These are phyloP conservation scores for Delichon dasypus DNA, from an alignment of 2,797 vertebrate genomes.

Conservation along the genomic window DNA sequence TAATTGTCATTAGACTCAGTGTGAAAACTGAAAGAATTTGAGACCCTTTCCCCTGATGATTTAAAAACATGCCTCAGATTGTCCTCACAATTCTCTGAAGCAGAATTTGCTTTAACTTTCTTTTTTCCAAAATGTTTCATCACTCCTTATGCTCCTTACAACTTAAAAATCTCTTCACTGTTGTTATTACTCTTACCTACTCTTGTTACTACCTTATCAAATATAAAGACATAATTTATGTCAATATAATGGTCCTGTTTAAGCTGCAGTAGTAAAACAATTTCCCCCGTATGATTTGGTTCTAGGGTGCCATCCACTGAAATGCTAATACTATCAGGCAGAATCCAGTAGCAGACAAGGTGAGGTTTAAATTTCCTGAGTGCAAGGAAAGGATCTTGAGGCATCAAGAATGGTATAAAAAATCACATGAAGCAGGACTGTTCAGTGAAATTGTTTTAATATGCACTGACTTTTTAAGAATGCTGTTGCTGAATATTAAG, in stretches of 20 bases:
- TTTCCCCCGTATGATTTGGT: not conserved
- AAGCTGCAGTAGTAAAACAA: not conserved
- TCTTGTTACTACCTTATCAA: not conserved
- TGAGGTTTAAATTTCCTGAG: not conserved
- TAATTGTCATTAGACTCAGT: not conserved
- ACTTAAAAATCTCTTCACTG: not conserved
- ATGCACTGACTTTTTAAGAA: not conserved
- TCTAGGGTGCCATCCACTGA: not conserved
- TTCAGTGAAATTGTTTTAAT: not conserved
- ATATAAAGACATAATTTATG: not conserved
- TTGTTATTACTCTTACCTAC: not conserved
- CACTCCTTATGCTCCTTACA: not conserved
- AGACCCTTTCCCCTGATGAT: not conserved
- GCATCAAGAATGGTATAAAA: not conserved
- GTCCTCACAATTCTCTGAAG: not conserved
- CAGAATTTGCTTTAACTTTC: not conserved
- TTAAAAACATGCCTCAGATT: not conserved
- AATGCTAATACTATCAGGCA: not conserved
- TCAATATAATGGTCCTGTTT: not conserved
- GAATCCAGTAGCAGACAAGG: not conserved
- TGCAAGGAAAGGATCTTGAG: not conserved
- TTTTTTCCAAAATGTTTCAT: not conserved
- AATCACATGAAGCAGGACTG: not conserved
- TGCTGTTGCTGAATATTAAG: not conserved
- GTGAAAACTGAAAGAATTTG: not conserved